These are phyloP conservation scores for Phalanger gymnotis DNA, from an alignment of 2,797 vertebrate genomes.

Conservation along the genomic window DNA sequence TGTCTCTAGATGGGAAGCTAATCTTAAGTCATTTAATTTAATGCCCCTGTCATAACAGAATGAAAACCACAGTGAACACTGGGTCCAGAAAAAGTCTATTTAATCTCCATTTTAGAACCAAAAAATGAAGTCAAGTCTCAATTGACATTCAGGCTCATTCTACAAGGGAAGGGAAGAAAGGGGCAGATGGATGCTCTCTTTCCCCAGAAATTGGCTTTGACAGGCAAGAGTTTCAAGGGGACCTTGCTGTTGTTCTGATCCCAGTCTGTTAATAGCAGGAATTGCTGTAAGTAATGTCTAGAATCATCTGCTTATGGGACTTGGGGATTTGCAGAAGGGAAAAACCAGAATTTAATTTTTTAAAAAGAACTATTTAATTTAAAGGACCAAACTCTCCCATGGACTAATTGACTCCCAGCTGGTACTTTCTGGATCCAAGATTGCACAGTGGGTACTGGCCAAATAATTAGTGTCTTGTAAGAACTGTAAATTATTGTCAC, in stretches of 20 bases:
- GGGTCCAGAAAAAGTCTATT: not conserved
- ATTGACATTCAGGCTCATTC: constrained; percentile 47
- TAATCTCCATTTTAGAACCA: constrained; percentile 55
- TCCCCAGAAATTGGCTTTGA: constrained; percentile 76
- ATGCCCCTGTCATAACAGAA: not conserved
- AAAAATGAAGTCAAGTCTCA: constrained; percentile 32
- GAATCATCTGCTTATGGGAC: constrained; percentile 85
- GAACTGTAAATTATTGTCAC: constrained; percentile 74
- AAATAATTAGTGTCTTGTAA: constrained; percentile 80
- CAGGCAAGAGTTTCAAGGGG: constrained; percentile 79
- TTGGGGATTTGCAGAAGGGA: constrained; percentile 82
- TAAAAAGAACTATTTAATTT: constrained; percentile 83
- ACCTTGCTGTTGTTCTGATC: constrained; percentile 79
- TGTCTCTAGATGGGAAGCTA: not conserved
- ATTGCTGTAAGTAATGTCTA: constrained; percentile 84
- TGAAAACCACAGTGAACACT: not conserved
- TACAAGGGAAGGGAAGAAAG: constrained; percentile 42
- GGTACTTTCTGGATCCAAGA: constrained; percentile 78
- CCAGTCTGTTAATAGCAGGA: constrained; percentile 81
- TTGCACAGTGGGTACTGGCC: constrained; percentile 69
- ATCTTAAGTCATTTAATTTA: not conserved
- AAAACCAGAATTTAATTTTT: constrained; percentile 81
- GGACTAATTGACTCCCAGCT: constrained; percentile 83
- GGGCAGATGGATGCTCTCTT: constrained; percentile 78
- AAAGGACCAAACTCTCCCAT: constrained; percentile 80